Conservation (phyloP, 2,113 vertebrate genomes). For the Ammodytes dubius region DNA sequence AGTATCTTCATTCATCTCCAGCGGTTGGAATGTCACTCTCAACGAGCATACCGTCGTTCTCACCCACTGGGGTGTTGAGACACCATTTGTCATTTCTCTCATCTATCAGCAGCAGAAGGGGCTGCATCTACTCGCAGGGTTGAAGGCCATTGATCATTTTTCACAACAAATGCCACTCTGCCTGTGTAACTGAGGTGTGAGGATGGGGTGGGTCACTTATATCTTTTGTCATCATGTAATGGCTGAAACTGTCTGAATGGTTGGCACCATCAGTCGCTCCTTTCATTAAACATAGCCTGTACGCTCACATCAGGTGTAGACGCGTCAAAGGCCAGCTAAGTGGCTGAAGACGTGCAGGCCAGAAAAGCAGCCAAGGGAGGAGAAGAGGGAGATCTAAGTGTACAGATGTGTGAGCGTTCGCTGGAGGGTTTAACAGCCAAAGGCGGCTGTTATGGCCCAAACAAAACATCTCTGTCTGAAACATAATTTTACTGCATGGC, state of each 20-base stretch:
- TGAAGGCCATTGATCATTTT: slow-evolving; percentile 44
- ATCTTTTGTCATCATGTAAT: slow-evolving; percentile 59
- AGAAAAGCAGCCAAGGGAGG: slow-evolving; percentile 27
- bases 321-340: slow-evolving; percentile 39
- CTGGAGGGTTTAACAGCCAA: slow-evolving; percentile 34
- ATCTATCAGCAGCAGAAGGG: slow-evolving; percentile 57
- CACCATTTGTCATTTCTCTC: slow-evolving; percentile 47
- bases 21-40: slow-evolving; percentile 22
- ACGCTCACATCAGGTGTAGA: slow-evolving; percentile 27
- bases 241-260: slow-evolving; percentile 48
- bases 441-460: slow-evolving; percentile 49
- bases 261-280: slow-evolving; percentile 23
- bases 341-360: slow-evolving; percentile 34
- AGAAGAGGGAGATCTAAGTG: slow-evolving; percentile 33
- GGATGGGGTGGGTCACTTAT: slow-evolving; percentile 28
- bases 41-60: slow-evolving; percentile 29
- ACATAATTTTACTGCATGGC: slow-evolving; percentile 64
- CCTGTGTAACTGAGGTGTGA: slow-evolving; percentile 18
- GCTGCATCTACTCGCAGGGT: slow-evolving; percentile 48
- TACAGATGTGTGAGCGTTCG: slow-evolving; percentile 43
- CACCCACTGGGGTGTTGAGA: slow-evolving; percentile 45
- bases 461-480: slow-evolving; percentile 69
- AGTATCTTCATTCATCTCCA: background rate
- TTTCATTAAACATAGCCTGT: slow-evolving; percentile 22
- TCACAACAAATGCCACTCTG: slow-evolving; percentile 42